These are phyloP conservation scores for Nephrotoma guestfalica DNA, from an alignment of 2,888 invertebrate species.

Conservation along the genomic window DNA sequence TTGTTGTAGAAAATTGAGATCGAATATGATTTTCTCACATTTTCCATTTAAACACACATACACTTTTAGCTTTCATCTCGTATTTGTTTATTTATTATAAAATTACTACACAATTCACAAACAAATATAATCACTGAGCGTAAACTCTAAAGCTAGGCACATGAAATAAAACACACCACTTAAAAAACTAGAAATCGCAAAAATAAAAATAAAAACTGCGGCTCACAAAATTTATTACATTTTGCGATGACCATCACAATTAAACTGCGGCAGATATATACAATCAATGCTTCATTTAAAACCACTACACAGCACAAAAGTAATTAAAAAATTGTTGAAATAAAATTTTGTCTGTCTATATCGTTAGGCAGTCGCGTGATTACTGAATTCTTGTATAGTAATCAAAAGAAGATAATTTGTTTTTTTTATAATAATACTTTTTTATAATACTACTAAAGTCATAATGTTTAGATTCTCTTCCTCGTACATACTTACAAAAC, in stretches of 20 bases:
- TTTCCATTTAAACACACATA: not conserved
- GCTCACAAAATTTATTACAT: not conserved
- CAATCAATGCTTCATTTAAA: no score
- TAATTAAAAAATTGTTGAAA: not conserved
- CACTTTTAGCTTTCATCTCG: not conserved
- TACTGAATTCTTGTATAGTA: not conserved
- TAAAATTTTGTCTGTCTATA: not conserved
- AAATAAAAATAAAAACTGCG: not conserved
- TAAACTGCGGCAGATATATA: no score
- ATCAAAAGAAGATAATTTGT: not conserved
- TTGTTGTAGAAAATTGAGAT: not conserved
- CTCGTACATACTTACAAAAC: not conserved
- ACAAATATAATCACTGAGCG: not conserved
- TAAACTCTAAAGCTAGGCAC: not conserved
- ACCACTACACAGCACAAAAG: not conserved
- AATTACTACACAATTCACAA: not conserved
- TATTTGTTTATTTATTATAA: not conserved
- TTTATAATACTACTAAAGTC: not conserved
- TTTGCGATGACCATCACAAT: not conserved
- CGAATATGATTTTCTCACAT: not conserved
- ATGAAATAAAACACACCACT: not conserved
- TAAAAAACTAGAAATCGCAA: not conserved
- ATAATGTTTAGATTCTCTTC: not conserved
- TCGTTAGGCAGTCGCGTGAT: not conserved
- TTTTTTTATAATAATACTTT: not conserved